phyloP scores from a whole-genome alignment of 2,113 vertebrate genomes.

The Lagopus leucura region DNA sequence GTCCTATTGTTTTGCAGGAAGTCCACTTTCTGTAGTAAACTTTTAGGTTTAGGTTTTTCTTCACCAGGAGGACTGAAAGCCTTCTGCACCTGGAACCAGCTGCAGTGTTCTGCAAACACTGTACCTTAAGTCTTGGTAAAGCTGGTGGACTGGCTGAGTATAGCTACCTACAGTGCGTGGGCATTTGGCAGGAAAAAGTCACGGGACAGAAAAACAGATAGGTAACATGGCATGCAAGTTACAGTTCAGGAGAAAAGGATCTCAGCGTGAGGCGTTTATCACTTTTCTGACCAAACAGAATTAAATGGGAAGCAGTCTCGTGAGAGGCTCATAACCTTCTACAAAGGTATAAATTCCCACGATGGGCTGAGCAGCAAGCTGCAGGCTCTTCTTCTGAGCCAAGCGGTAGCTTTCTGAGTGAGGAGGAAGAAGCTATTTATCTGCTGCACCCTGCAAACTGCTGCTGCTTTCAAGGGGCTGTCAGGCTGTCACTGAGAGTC shows the following conservation, averaged over 20 bases:
- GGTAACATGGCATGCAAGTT: not conserved
- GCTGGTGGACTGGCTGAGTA: not conserved
- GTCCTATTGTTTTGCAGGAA: not conserved
- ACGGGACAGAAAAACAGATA: not conserved
- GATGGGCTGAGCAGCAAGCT: not conserved
- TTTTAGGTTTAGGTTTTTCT: not conserved
- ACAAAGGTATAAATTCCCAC: not conserved
- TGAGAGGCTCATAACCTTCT: not conserved
- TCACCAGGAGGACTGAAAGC: not conserved
- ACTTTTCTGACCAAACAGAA: not conserved
- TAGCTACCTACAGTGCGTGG: not conserved
- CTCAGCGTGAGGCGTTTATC: not conserved
- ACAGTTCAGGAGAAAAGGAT: not conserved
- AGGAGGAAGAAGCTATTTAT: not conserved
- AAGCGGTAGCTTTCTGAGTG: fast-evolving
- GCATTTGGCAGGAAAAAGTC: not conserved
- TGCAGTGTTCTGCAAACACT: not conserved
- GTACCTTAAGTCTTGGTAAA: not conserved
- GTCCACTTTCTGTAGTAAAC: not conserved
- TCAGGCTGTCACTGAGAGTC: not conserved
- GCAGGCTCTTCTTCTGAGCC: not conserved
- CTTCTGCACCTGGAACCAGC: not conserved
- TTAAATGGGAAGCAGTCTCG: not conserved
- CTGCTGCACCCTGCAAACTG: not conserved
- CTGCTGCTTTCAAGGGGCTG: not conserved